Percentiles rank a stretch among this genome's conserved stretches.
phyloP scores from a whole-genome alignment of 2,888 invertebrate species.

The Tetragonula carbonaria region DNA sequence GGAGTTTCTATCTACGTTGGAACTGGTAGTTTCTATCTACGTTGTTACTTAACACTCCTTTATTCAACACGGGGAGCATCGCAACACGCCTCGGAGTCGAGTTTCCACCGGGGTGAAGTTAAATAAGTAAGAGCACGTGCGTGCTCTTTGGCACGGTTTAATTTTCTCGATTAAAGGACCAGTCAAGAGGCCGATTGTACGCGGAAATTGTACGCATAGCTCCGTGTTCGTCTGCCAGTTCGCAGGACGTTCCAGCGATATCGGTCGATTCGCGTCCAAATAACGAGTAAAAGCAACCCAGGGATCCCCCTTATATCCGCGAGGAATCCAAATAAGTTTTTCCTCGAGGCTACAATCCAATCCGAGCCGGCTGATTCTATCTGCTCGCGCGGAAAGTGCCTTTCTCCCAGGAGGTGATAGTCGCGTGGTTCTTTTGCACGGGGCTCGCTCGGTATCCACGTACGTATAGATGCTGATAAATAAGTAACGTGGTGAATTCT shows the following conservation, averaged over 20 bases:
- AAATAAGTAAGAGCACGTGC: background rate
- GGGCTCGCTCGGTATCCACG: constrained; percentile 18
- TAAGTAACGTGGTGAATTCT: constrained; percentile 71
- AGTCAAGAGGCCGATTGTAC: background rate
- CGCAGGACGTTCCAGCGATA: background rate
- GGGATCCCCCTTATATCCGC: constrained; percentile 61
- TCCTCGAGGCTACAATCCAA: constrained; percentile 69
- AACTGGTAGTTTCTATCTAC: background rate
- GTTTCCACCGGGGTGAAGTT: constrained; percentile 3
- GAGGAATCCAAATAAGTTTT: constrained; percentile 74
- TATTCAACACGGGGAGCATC: background rate
- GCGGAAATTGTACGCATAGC: constrained; percentile 47
- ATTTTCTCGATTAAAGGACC: constrained; percentile 24
- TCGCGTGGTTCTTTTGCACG: constrained; percentile 59
- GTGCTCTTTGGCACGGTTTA: constrained; percentile 15
- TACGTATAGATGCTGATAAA: constrained; percentile 67
- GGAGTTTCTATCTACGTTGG: constrained; percentile 1
- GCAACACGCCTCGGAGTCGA: background rate
- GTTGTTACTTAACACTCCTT: constrained; percentile 24
- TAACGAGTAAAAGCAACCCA: constrained; percentile 41
- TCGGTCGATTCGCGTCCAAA: constrained; percentile 60
- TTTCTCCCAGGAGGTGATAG: constrained; percentile 63
- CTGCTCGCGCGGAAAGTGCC: constrained; percentile 67
- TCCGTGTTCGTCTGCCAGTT: constrained; percentile 46
- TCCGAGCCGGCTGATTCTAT: constrained; percentile 68